Evolutionary conservation across 2,113 vertebrate genomes (phyloP), one percentile per base, ranked within the genome.

Genomic region (Onychostoma macrolepis): DNA sequence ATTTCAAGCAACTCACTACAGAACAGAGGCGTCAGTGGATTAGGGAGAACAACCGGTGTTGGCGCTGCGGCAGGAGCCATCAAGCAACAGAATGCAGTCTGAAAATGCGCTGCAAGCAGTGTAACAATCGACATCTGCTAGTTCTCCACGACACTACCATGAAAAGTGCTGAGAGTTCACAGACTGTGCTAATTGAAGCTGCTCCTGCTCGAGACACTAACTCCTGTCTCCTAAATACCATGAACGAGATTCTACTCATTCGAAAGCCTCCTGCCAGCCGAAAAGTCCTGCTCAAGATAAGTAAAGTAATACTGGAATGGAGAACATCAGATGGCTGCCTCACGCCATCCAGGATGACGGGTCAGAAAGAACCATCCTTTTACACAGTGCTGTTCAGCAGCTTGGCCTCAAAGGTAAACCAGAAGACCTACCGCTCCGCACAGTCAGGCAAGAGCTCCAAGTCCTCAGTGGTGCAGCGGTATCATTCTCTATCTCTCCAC

Each of bases 1-100:
- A 41, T 41, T 72, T 72, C 69, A 72, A 38, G 69, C 69, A 72
- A 19, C 69, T 72, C 15, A 72, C 69, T 10, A 72, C 33, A 72
- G 33, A 38, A 2, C 69, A 72, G 17, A 72, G 38, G 10, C 19
- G 69, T 10, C 38, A 10, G 2, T 72, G 33, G 69, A 8, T 72
- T 7, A 72, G 38, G 33, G 69, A 72, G 33, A 72, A 41, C 33
- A 38, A 10, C 17, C 30, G 8, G 30, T 72, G 69, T 72, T 72
- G 33, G 69, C 6, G 69, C 17, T 72, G 69, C 21, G 69, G 33
- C 3, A 72, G 69, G 19, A 72, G 7, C 33, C 69, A 72, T 72
- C 69, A 72, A 38, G 69, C 69, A 36, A 21, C 33, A 21, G 33
- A 72, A 8, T 41, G 33, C 33, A 72, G 33, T 36, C 33, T 72